Evolutionary conservation across 2,888 invertebrate genomes (phyloP).

Genomic region (Orthosia cruda): DNA sequence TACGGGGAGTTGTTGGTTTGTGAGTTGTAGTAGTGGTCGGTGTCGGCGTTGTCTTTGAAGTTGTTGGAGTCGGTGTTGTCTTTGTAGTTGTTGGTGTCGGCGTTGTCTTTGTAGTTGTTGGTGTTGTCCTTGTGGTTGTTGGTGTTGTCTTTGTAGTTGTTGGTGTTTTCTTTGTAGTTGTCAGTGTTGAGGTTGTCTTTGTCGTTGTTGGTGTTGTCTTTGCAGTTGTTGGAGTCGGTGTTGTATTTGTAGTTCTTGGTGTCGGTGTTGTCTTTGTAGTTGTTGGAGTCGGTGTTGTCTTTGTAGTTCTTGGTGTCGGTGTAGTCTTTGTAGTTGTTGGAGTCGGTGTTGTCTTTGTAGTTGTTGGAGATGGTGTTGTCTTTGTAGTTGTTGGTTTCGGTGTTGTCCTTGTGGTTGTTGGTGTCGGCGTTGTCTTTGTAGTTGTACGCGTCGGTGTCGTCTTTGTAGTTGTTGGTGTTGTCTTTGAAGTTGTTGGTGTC

Average conservation of each 20-base stretch:
- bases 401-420: no score
- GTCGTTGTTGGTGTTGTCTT: not conserved
- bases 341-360: not conserved
- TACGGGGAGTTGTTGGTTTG: not conserved
- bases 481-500: not conserved
- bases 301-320: not conserved
- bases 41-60: not conserved
- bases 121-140: not conserved
- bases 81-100: no score
- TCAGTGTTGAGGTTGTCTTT: not conserved
- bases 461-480: not conserved
- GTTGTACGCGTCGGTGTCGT: no score
- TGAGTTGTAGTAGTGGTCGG: not conserved
- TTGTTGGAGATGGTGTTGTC: not conserved
- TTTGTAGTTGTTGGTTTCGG: not conserved
- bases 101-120: no score
- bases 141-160: no score
- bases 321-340: not conserved
- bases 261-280: no score
- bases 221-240: not conserved
- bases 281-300: not conserved
- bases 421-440: not conserved
- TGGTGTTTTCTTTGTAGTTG: not conserved
- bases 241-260: not conserved
- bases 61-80: no score